Evolutionary conservation across 2,888 invertebrate species (phyloP).

Genomic region (Fragum sueziense): DNA sequence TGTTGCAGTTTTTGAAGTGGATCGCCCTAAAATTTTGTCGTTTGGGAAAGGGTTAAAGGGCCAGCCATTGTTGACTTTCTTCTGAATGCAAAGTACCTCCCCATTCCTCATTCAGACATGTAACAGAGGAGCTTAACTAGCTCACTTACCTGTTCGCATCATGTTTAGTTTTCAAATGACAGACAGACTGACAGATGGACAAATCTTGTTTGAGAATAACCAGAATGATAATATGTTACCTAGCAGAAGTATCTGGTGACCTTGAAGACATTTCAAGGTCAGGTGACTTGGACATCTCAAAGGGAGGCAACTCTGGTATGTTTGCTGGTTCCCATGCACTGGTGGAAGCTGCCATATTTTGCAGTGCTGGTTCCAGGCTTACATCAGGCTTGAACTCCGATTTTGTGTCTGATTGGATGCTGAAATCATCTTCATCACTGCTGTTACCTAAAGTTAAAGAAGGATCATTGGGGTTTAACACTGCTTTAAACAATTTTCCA

Average conservation of each 20-base stretch:
- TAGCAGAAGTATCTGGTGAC: slow-evolving; percentile 5
- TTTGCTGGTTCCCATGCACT: slow-evolving; percentile 33
- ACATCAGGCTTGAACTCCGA: slow-evolving; percentile 25
- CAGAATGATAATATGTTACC: no score
- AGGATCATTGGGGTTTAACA: background rate
- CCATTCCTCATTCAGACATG: no score
- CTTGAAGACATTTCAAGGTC: slow-evolving; percentile 6
- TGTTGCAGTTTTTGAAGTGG: no score
- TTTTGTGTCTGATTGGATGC: slow-evolving; percentile 38
- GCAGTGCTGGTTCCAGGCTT: slow-evolving; percentile 7
- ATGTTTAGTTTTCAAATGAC: no score
- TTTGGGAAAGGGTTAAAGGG: no score
- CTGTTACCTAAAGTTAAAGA: slow-evolving; percentile 54
- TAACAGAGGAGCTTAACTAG: no score
- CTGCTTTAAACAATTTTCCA: background rate
- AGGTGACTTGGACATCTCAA: background rate
- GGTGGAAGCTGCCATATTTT: slow-evolving; percentile 11
- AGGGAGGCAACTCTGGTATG: slow-evolving; percentile 27
- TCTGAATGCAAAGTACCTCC: no score
- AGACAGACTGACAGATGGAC: no score
- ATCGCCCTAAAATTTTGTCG: no score
- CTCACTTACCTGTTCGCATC: no score
- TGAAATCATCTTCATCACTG: slow-evolving; percentile 70
- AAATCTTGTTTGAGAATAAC: no score
- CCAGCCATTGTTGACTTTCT: no score